Evolutionary conservation across 2,888 invertebrate species (phyloP).

Genomic region (Epirrhoe tristata): DNA sequence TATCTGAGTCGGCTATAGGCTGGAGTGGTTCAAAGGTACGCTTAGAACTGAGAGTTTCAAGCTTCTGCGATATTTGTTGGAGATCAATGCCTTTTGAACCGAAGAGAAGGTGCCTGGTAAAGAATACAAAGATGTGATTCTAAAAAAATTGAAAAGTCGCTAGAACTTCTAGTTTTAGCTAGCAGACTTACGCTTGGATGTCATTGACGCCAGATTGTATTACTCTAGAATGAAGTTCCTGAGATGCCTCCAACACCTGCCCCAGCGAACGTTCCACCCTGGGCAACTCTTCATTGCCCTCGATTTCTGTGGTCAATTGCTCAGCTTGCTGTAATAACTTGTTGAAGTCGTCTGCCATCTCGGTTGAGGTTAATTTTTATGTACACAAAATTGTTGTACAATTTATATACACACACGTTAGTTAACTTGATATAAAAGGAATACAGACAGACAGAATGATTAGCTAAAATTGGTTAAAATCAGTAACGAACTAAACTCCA

Average conservation of each 20-base stretch:
- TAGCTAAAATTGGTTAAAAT: too few species aligned
- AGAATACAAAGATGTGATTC: constrained; percentile 15
- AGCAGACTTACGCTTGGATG: constrained; percentile 92
- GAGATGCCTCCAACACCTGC: constrained; percentile 96
- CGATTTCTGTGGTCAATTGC: constrained; percentile 95
- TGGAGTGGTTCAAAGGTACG: constrained; percentile 95
- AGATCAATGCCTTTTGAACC: constrained; percentile 97
- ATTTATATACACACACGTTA: neutral
- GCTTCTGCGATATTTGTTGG: constrained; percentile 95
- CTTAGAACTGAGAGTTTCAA: constrained; percentile 94
- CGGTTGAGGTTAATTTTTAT: constrained; percentile 62
- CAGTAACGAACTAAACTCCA: too few species aligned
- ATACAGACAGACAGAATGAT: neutral
- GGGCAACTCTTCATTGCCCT: constrained; percentile 92
- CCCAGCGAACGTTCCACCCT: constrained; percentile 95
- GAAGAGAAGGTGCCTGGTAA: constrained; percentile 92
- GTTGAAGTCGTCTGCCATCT: constrained; percentile 89
- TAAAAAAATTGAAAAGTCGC: neutral
- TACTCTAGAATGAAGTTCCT: constrained; percentile 94
- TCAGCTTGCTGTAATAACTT: constrained; percentile 96
- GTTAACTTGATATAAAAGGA: neutral
- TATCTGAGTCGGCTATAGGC: constrained; percentile 95
- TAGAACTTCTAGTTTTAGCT: too few species aligned
- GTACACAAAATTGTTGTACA: constrained; percentile 9
- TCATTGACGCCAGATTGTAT: constrained; percentile 95